Base-by-base conservation (phyloP, 2,113 vertebrate species). In the Trematocara stigmaticum region DNA sequence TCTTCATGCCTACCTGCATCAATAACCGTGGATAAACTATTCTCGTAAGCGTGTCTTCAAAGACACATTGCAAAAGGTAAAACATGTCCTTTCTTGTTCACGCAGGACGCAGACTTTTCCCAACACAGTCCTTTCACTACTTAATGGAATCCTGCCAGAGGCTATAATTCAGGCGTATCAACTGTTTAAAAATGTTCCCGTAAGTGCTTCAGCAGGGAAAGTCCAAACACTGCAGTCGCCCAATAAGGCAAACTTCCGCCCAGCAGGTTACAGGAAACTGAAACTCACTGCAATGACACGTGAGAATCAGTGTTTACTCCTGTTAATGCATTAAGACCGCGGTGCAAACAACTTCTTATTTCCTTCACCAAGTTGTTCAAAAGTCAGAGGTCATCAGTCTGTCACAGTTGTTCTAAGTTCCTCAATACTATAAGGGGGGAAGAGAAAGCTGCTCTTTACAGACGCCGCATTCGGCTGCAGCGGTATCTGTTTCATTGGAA, bases 141-240 rank as follows among this genome's bases (percentile, higher is more conserved):
- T 76, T 5, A 6, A 40, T 57, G 81, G 57, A 40, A 5, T 64
- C 5, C 4, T 53, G 20, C 74, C 87, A 87, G n/a, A 20, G 8
- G 8, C 9, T 4, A 26, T 3, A 61, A 6, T 71, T 40, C 84
- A 38, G 4, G 69, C 71, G 20, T 4, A 10, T 79, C 59, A 16
- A 11, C 10, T 49, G 35, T 38, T 16, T 2, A 5, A n/a, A 61
- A 35, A n/a, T 6, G 6, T 92, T 89, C 87, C 83, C 12, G 85
- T 82, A 89, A 86, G 0, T 18, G 45, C 55, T 34, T 42, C 10
- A 85, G 76, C 6, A 7, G 90, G 87, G 91, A 55, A 90, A 87
- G 10, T 88, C 83, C 92, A 38, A 76, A 5, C 10, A 23, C 2
- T 2, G 23, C 38, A 12, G 12, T 29, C 2, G 9, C n/a, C 7